Percentiles rank a stretch among this genome's conserved stretches.
Conservation (phyloP, 2,888 invertebrate genomes). For the Mythimna loreyi region DNA sequence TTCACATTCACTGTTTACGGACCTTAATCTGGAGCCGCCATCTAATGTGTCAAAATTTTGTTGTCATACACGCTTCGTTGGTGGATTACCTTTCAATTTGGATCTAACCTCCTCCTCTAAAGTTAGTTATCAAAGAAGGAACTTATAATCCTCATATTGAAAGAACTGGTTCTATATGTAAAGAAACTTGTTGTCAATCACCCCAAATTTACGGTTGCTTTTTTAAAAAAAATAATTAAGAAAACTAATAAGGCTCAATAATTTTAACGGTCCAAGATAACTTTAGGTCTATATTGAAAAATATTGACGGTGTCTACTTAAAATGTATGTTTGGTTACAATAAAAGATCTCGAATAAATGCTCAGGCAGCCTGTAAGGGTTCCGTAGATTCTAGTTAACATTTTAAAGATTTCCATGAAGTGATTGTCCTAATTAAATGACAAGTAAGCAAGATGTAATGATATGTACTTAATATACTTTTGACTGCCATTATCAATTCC, state of each 20-base stretch:
- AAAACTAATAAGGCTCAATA: constrained; percentile 2
- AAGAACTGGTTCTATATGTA: background rate
- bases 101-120: background rate
- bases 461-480: constrained; percentile 32
- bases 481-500: constrained; percentile 13
- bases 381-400: constrained; percentile 33
- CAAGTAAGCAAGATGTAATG: constrained; percentile 24
- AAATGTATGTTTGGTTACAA: constrained; percentile 11
- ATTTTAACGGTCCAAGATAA: constrained; percentile 19
- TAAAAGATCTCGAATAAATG: constrained; percentile 35
- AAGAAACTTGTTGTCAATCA: constrained; percentile 16
- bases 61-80: background rate
- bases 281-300: constrained; percentile 11
- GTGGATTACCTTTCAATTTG: constrained; percentile 5
- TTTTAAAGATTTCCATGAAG: constrained; percentile 4
- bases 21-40: too few relatives aligned
- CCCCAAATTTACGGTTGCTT: constrained; percentile 7
- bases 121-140: background rate
- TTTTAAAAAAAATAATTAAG: background rate
- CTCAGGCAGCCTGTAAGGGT: constrained; percentile 39
- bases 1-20: too few relatives aligned
- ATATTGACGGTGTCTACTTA: constrained; percentile 7
- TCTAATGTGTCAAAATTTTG: constrained; percentile 2
- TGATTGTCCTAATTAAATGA: constrained; percentile 7
- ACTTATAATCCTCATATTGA: background rate